Base-by-base conservation (phyloP, 2,113 vertebrate genomes). In the Pelobates fuscus region DNA sequence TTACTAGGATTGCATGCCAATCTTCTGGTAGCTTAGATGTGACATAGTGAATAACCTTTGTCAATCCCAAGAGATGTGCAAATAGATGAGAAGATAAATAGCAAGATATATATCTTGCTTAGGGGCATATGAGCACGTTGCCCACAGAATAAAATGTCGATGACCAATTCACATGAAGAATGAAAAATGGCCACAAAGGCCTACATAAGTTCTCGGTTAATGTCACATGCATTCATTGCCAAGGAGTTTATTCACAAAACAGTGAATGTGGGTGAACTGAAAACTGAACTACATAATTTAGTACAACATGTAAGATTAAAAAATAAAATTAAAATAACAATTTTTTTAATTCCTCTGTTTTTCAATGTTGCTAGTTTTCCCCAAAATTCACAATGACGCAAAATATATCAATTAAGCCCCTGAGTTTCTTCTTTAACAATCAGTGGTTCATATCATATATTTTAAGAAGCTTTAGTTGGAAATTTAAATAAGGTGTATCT, bases 1-100 rank as follows among this genome's bases (percentile, higher is more conserved):
- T 88, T 91, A 84, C 76, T 73, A 77, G 79, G 83, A 88, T 90
- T 89, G 79, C 85, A 84, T 84, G 80, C 64, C 85, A 86, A 71
- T 89, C 84, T 88, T 82, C 79, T 67, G 86, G 83, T 87, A 86
- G 32, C 66, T 87, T 82, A 86, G 79, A 81, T 83, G 70, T 88
- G 84, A 83, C 63, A 78, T 73, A 77, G 80, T 83, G 76, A 72
- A 80, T 87, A 89, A 88, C 82, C 81, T 89, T 86, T 73, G 63
- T 79, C 72, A 65, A 71, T 82, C 84, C 80, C 84, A 80, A 67
- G 84, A 89, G 82, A 81, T 78, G 81, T 78, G 81, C 80, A 86
- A 82, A 77, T 83, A 83, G 74, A 83, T 86, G 80, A 82, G 79
- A 86, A 78, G 78, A 81, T 84, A 87, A 84, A 85, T 80, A 81